A percentile compares a stretch with the other conserved stretches of the same genome.
Conservation (phyloP, 2,888 invertebrate genomes). For the Drosophila nigritarsus region DNA sequence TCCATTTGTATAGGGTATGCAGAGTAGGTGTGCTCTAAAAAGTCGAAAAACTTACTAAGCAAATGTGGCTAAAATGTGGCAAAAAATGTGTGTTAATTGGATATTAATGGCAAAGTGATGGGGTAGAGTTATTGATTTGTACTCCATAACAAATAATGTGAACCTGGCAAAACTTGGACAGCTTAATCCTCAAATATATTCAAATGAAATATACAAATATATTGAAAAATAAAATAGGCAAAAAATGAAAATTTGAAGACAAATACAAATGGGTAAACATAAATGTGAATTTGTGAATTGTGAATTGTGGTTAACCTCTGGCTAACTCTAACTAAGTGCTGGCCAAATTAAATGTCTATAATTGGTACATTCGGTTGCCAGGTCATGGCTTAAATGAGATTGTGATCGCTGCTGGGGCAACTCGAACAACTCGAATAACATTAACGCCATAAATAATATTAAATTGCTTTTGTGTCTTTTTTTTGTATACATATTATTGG, state of each 20-base stretch:
- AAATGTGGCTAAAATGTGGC: neutral
- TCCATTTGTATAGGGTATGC: neutral
- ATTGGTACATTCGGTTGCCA: slow-evolving; percentile 17
- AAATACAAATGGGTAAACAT: slow-evolving; percentile 35
- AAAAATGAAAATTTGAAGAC: neutral
- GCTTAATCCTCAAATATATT: neutral
- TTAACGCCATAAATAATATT: slow-evolving; percentile 31
- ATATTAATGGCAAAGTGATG: neutral
- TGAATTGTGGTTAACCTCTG: slow-evolving; percentile 3
- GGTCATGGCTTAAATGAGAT: slow-evolving; percentile 28
- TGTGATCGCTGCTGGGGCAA: slow-evolving; percentile 16
- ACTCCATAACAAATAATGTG: neutral
- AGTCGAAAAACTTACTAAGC: neutral
- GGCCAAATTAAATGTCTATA: slow-evolving; percentile 39
- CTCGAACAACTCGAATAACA: slow-evolving; percentile 3
- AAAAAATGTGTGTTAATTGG: too few relatives aligned
- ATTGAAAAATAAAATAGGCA: neutral
- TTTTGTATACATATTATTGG: neutral
- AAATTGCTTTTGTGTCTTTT: slow-evolving; percentile 13
- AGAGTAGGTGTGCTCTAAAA: neutral
- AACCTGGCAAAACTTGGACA: neutral
- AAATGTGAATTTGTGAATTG: slow-evolving; percentile 11
- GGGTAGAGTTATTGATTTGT: neutral
- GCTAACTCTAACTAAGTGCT: slow-evolving; percentile 17
- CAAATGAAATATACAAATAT: neutral